Evolutionary conservation across 1,140 invertebrate species (phyloP), one percentile per base, ranked within the genome.

Genomic region (Bombus affinis): DNA sequence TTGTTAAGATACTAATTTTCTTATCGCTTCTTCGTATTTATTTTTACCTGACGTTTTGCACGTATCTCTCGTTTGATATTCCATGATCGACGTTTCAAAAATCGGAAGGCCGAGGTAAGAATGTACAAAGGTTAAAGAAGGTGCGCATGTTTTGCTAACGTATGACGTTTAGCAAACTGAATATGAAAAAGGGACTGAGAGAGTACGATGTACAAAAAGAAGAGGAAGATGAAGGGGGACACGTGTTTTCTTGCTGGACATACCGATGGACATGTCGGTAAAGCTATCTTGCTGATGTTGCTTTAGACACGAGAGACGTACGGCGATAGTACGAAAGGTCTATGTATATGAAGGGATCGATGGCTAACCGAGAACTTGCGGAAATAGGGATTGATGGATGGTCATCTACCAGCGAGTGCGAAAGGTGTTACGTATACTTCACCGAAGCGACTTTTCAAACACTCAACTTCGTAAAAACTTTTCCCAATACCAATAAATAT

Each of bases 311-410:
- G 74, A 62, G 53, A 47, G 32, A 75, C 73, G 22, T 57, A 39
- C 5, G 53, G 35, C 35, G 75, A 65, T 66, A 65, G 39, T 37
- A 78, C 37, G 32, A 32, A 32, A 39, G 75, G 37, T 78, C 37
- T 78, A 78, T 78, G 75, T 65, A 66, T 66, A 78, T 78, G 75
- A 78, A 65, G 57, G 75, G 59, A 78, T 78, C 75, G 75, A 78
- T 78, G 59, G 75, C 57, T 42, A 78, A 32, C 37, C 75, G 75
- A 78, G 59, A 78, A 44, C 75, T 78, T 78, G 75, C 75, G 75
- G 75, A 78, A 77, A 65, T 78, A 78, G 59, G 57, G 37, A 65
- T 78, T 78, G 75, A 78, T 78, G 75, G 75, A 78, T 78, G 75
- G 75, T 65, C 75, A 78, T 66, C 59, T 44, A 78, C 57, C n/a